Percentiles rank a stretch among this genome's conserved stretches.
Conservation (phyloP, 2,888 invertebrate species). For the Mimachlamys varia region DNA sequence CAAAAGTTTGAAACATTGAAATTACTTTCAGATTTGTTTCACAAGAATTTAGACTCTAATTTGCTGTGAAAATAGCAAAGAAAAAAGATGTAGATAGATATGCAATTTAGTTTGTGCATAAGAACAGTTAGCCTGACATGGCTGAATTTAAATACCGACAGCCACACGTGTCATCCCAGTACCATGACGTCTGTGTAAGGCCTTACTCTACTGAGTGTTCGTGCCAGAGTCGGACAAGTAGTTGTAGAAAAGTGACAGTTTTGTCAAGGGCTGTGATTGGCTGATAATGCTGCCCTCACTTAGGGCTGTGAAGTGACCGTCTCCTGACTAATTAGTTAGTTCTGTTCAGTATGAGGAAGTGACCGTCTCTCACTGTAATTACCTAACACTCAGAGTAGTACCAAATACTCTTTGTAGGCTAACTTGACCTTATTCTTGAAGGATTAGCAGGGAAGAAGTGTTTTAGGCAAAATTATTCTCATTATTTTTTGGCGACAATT, state of each 20-base stretch:
- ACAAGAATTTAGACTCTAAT: too few relatives aligned
- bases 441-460: constrained; percentile 3
- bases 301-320: neutral
- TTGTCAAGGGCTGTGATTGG: neutral
- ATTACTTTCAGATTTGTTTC: too few relatives aligned
- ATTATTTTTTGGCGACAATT: constrained; percentile 20
- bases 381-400: neutral
- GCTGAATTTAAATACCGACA: neutral
- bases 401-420: neutral
- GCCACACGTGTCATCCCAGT: neutral
- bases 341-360: neutral
- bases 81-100: too few relatives aligned
- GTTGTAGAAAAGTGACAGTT: neutral
- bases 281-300: neutral
- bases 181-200: neutral
- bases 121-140: neutral
- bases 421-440: neutral
- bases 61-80: too few relatives aligned
- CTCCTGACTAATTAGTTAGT: neutral
- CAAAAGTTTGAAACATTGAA: too few relatives aligned
- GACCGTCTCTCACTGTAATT: neutral
- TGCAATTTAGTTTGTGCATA: too few relatives aligned
- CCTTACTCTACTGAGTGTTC: neutral
- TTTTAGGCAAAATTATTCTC: neutral
- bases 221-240: neutral